These are phyloP conservation scores for Pachycephus smyrnensis DNA, from an alignment of 2,888 invertebrate genomes.

Conservation along the genomic window DNA sequence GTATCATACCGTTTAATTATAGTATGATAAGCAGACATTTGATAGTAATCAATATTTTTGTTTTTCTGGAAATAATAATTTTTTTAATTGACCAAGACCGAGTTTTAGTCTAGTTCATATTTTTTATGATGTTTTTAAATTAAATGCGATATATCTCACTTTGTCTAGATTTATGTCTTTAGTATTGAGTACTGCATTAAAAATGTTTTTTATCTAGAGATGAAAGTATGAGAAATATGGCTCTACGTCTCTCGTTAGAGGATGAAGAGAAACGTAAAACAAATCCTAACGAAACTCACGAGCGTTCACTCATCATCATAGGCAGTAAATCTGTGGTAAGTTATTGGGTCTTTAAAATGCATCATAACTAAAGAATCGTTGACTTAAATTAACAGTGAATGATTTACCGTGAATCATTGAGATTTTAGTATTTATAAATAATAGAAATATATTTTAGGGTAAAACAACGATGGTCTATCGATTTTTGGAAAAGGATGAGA, in stretches of 20 bases:
- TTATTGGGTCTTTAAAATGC: constrained; percentile 26
- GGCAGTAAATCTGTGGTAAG: constrained; percentile 78
- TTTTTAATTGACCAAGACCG: background rate
- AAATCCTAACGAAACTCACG: constrained; percentile 59
- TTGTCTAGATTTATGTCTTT: background rate
- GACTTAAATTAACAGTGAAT: background rate
- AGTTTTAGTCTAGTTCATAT: background rate
- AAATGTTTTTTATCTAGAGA: constrained; percentile 33
- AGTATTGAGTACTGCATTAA: background rate
- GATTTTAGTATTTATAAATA: constrained; percentile 10
- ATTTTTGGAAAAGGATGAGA: constrained; percentile 84
- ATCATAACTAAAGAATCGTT: background rate
- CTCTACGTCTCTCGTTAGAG: constrained; percentile 39
- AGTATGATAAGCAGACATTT: background rate
- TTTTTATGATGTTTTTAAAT: background rate
- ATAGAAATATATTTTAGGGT: constrained; percentile 70
- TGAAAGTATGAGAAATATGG: constrained; percentile 44
- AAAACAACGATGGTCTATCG: constrained; percentile 83
- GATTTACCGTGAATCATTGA: background rate
- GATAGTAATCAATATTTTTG: background rate
- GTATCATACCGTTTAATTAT: background rate
- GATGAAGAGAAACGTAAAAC: constrained; percentile 46
- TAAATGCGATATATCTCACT: background rate
- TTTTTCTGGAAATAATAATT: background rate
- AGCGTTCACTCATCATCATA: constrained; percentile 74